Evolutionary conservation across 2,113 vertebrate genomes (phyloP), one percentile per base, ranked within the genome.

Genomic region (Corydoras sp.): DNA sequence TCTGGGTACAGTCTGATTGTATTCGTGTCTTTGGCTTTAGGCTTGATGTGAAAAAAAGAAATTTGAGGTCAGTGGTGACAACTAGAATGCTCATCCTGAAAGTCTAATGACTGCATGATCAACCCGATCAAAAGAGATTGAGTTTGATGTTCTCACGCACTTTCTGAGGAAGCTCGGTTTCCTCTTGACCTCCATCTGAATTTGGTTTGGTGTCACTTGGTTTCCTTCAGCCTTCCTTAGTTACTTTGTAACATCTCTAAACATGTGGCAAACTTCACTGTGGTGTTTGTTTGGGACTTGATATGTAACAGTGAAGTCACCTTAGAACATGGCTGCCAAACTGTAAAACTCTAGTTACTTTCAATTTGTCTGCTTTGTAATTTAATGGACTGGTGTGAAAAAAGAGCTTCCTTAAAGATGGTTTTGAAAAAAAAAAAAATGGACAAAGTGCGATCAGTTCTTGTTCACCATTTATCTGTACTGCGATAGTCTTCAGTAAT

Each of bases 181-280:
- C 29, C 50, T 8, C 4, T 10, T 43, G 9, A 55, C 62, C 58
- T 73, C 56, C 35, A 69, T 69, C 51, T n/a, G 30, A 13, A 3
- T 62, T 10, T 48, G 55, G 18, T 61, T 60, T 50, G 18, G 12
- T 59, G 58, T 77, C 50, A 12, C 30, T 56, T 24, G 8, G 29
- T 50, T 55, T 24, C 71, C 43, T 65, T 66, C 55, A 53, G 14
- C 50, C 24, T n/a, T 48, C 18, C 53, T 3, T 24, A 31, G 18
- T 6, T 66, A 7, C 49, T 11, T 50, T 50, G 49, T 11, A 24
- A 24, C 18, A 43, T 43, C 35, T 43, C 35, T 43, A 2, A 43
- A 43, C 7, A 8, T 43, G 35, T 43, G 18, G 18, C 18, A 24
- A 24, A 24, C 18, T 24, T 24, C 18, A 24, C 18, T 24, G 7